These are phyloP conservation scores for Steromphala cineraria DNA, from an alignment of 2,888 invertebrate genomes.

Conservation along the genomic window DNA sequence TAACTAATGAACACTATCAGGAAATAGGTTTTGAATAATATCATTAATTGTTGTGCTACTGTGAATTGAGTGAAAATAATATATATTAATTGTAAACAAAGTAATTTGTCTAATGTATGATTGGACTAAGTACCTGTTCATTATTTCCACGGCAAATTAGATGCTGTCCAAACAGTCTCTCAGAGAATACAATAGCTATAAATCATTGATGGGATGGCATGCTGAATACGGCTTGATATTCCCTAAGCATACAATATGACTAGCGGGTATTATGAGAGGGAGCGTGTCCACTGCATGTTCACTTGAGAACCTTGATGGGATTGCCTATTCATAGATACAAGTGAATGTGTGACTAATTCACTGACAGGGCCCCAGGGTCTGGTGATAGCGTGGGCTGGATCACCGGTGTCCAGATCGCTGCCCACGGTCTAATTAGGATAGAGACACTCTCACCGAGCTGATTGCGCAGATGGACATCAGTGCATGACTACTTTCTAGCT, in stretches of 20 bases:
- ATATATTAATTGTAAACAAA: no score
- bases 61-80: no score
- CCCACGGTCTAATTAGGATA: neutral
- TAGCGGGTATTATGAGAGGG: neutral
- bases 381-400: neutral
- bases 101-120: no score
- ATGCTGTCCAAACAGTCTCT: no score
- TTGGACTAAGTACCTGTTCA: no score
- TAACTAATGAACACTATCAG: no score
- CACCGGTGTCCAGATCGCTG: neutral
- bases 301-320: neutral
- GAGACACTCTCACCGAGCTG: neutral
- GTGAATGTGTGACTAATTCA: neutral
- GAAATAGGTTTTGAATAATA: no score
- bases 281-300: neutral
- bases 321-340: slow-evolving; percentile 2
- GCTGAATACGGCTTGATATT: neutral
- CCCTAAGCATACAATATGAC: neutral
- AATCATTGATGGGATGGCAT: no score
- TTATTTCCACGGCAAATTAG: no score
- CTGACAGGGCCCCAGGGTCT: neutral
- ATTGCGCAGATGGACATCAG: neutral
- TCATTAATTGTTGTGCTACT: no score
- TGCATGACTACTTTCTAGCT: no score
- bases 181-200: no score